A percentile compares a stretch with the other conserved stretches of the same genome.
phyloP scores from a whole-genome alignment of 2,113 vertebrate species.

The Eira barbara region DNA sequence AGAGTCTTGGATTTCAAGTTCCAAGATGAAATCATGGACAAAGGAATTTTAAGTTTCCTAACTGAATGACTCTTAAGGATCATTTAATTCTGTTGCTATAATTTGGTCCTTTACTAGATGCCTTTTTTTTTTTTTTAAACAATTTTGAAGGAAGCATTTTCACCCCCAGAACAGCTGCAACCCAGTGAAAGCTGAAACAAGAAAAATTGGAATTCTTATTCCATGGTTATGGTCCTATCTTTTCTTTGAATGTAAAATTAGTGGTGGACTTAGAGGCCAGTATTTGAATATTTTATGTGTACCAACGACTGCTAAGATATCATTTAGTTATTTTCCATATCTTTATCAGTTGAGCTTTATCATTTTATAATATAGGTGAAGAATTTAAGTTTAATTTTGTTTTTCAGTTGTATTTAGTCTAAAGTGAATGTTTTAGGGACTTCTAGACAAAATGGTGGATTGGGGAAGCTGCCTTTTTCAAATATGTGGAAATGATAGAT shows the following conservation, averaged over 20 bases:
- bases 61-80: background rate
- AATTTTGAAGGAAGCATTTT: background rate
- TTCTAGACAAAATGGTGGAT: background rate
- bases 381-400: background rate
- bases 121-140: background rate
- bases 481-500: background rate
- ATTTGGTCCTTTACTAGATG: background rate
- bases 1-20: background rate
- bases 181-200: background rate
- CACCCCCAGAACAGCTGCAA: background rate
- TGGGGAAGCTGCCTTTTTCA: background rate
- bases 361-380: background rate
- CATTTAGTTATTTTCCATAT: background rate
- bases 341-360: background rate
- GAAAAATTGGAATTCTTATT: background rate
- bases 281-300: background rate
- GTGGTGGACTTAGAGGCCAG: background rate
- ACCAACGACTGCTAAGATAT: background rate
- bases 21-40: slow-evolving; percentile 13
- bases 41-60: background rate
- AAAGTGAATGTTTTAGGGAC: background rate
- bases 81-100: background rate
- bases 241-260: slow-evolving; percentile 16
- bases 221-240: background rate
- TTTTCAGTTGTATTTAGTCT: background rate